Base-by-base conservation (phyloP, 2,888 invertebrate genomes). In the Drosophila quasianomalipes region DNA sequence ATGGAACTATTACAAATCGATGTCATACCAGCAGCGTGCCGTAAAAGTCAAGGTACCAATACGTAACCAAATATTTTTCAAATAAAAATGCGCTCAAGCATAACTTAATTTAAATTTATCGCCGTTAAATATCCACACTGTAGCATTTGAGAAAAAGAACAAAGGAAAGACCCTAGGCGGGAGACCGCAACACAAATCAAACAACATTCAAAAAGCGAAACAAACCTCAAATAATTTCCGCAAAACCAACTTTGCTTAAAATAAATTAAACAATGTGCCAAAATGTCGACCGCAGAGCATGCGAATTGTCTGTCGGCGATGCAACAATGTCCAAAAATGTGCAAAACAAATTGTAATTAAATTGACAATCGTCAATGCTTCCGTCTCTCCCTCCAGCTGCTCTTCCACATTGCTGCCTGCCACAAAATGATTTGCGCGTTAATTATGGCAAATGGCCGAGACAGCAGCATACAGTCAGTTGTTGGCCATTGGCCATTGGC, bases 281-380 rank as follows among this genome's bases (percentile, higher is more conserved):
- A 85, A 79, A 73, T 75, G 62, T 55, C 22, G 69, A 82, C 86
- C 85, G 37, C 85, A 85, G 57, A 62, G 78, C 86, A 83, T 71
- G 70, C 70, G 59, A 67, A 68, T 74, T n/a, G 12, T 55, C 35
- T 76, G 71, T 74, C 39, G 30, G 57, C 70, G 41, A 33, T 58
- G 22, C 39, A 64, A 59, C 26, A 70, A 39, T 54, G 55, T 44
- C 60, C 68, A 41, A 60, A 70, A 77, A 76, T 74, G 60, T 74
- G 80, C 80, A 69, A 76, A 82, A 84, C 79, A 86, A 80, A 83
- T 85, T 86, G 84, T 89, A 85, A 89, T 85, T 85, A 85, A 85
- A 85, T 85, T 83, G 89, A 86, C 86, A 86, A 74, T 64, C 72
- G 54, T 70, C 74, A 70, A 61, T 66, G 51, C 33, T 47, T 37